Base-by-base conservation (phyloP, 1,140 invertebrate species). In the Brachystomella parvula region DNA sequence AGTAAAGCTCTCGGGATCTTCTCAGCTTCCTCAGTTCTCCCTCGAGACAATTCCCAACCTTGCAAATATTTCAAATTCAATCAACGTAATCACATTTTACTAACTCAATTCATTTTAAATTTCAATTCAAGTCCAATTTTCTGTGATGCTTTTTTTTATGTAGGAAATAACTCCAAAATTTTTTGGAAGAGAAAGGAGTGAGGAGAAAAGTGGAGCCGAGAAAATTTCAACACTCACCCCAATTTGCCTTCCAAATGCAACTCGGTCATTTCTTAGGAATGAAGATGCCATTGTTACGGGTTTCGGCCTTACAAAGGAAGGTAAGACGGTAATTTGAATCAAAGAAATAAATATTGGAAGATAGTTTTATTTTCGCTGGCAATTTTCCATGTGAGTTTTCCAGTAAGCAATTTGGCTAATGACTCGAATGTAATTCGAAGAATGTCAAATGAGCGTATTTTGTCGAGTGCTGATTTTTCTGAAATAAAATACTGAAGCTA, bases 221-320 rank as follows among this genome's bases (percentile, higher is more conserved):
- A 30, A 59, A 29, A 49, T 19, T 3, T 9, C 24, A 24, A 60
- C n/a, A n/a, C n/a, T n/a, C n/a, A n/a, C 62, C 19, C 71, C 71
- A 30, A 63, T 73, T 47, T 73, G 71, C 53, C 56, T 73, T 26
- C 63, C 71, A 3, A 61, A 26, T 35, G 28, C 39, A 35, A 58
- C 39, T 44, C 9, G n/a, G 39, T 12, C 39, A 24, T 47, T 49
- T 30, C 60, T 68, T n/a, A 57, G 66, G 9, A 67, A 67, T 28
- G 63, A 53, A 47, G 47, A 63, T 30, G 71, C 61, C 2, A 28
- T 67, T 28, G 69, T 73, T 2, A 71, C 68, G n/a, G 71, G 71
- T 1, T 73, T 66, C 61, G 71, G 71, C 1, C 44, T 70, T 1
- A 64, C 65, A 0, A 57, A 47, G 65, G 71, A 73, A 73, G 68